Evolutionary conservation across 2,113 vertebrate genomes (phyloP).

Genomic region (Catharus fuscescens): DNA sequence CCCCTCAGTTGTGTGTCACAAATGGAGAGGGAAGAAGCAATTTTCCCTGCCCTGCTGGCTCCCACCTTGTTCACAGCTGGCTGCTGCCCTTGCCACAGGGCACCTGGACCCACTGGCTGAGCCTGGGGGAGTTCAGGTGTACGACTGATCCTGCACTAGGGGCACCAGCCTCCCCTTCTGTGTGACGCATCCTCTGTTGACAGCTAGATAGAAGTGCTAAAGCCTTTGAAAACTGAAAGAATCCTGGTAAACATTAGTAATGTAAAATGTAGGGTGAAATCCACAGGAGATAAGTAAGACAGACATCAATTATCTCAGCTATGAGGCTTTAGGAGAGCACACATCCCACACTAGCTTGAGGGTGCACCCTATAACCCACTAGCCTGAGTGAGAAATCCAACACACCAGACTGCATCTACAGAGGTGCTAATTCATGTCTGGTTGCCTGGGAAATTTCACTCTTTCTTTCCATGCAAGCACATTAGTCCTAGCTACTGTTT

Average conservation of each 20-base stretch:
- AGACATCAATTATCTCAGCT: background rate
- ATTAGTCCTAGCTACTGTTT: background rate
- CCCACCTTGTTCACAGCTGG: background rate
- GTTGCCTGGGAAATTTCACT: background rate
- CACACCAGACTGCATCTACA: background rate
- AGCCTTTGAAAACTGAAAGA: background rate
- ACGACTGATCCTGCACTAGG: accelerated
- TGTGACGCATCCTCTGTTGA: background rate
- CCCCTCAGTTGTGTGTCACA: background rate
- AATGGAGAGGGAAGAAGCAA: background rate
- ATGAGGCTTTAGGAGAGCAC: background rate
- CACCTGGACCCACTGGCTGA: background rate
- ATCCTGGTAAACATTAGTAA: background rate
- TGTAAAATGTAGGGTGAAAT: background rate
- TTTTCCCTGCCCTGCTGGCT: background rate
- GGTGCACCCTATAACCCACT: background rate
- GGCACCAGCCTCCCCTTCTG: background rate
- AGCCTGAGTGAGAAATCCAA: background rate
- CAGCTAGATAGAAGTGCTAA: background rate
- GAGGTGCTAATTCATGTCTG: background rate
- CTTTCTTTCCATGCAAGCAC: background rate
- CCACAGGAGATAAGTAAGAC: background rate
- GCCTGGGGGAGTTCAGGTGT: background rate
- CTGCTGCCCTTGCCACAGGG: background rate
- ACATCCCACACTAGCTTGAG: background rate